Conservation (phyloP, 2,113 vertebrate species). For the Trachemys scripta region DNA sequence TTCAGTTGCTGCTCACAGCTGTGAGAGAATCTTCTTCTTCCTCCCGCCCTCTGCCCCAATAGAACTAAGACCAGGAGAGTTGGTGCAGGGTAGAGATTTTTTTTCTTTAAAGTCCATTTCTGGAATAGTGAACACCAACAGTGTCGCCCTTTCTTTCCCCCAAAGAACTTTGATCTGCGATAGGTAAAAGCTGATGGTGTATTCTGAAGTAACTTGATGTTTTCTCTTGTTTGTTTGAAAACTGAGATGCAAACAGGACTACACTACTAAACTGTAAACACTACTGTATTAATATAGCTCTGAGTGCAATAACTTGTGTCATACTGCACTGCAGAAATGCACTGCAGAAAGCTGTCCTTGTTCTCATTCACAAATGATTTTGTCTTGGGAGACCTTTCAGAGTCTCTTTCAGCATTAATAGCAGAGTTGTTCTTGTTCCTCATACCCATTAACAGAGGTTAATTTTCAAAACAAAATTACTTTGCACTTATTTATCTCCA, state of each 20-base stretch:
- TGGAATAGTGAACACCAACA: not conserved
- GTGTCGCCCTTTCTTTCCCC: not conserved
- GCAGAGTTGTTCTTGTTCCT: constrained; percentile 57
- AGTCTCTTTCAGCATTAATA: constrained; percentile 53
- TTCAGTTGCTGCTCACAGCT: not conserved
- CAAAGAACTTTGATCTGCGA: not conserved
- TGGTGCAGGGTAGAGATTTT: not conserved
- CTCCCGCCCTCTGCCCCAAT: not conserved
- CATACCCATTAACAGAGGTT: constrained; percentile 49
- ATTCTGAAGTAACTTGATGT: not conserved
- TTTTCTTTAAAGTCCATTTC: not conserved
- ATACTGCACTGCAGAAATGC: not conserved
- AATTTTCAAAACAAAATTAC: constrained; percentile 68
- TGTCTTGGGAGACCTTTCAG: constrained; percentile 43
- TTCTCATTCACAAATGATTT: constrained; percentile 34
- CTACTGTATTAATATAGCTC: rapidly evolving
- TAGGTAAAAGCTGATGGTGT: not conserved
- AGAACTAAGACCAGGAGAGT: not conserved
- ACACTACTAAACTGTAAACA: not conserved
- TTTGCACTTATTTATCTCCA: constrained; percentile 43
- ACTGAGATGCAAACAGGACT: not conserved
- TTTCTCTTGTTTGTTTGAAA: not conserved
- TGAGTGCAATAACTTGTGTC: not conserved
- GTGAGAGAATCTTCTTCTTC: not conserved
- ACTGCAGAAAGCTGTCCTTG: constrained; percentile 4